A percentile compares a stretch with the other conserved stretches of the same genome.
Evolutionary conservation across 1,140 invertebrate genomes (phyloP).

Genomic region (Diploscapter pachys): DNA sequence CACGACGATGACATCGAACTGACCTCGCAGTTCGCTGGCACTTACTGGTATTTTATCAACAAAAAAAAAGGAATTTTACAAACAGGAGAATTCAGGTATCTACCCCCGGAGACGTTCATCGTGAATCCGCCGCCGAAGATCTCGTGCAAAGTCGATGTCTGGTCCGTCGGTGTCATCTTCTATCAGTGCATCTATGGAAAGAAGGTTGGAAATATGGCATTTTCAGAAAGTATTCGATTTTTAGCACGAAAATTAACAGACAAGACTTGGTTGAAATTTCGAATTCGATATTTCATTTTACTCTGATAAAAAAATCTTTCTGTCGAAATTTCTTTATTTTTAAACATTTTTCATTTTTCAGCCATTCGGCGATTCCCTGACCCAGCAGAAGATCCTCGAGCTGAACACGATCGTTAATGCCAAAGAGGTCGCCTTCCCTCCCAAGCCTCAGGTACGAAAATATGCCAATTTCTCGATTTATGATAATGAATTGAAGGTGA

Average conservation of each 20-base stretch:
- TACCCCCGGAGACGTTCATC: conserved; percentile 99
- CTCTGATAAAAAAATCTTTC: no score
- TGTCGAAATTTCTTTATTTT: conserved; percentile 24
- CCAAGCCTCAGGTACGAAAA: conserved; percentile 81
- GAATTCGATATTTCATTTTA: no score
- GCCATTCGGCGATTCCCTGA: conserved; percentile 98
- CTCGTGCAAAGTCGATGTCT: conserved; percentile 98
- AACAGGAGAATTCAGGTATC: conserved; percentile 67
- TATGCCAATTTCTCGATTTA: no score
- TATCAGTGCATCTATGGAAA: conserved; percentile 98
- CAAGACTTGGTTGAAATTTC: no score
- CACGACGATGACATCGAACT: conserved; percentile 75
- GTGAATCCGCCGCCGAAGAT: conserved; percentile 99
- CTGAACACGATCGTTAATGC: conserved; percentile 99
- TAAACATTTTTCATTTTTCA: conserved; percentile 52
- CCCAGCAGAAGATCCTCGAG: conserved; percentile 97
- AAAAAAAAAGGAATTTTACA: conserved; percentile 45
- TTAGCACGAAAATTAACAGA: conserved; percentile 5
- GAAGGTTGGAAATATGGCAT: conserved; percentile 59
- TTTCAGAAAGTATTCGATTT: not conserved
- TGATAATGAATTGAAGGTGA: conserved; percentile 6
- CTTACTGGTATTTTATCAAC: conserved; percentile 76
- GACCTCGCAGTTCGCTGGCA: conserved; percentile 97
- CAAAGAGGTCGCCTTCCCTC: conserved; percentile 95
- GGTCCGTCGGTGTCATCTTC: conserved; percentile 99